These are phyloP conservation scores for Nematolebias whitei DNA, from an alignment of 2,113 vertebrate genomes.

Conservation along the genomic window DNA sequence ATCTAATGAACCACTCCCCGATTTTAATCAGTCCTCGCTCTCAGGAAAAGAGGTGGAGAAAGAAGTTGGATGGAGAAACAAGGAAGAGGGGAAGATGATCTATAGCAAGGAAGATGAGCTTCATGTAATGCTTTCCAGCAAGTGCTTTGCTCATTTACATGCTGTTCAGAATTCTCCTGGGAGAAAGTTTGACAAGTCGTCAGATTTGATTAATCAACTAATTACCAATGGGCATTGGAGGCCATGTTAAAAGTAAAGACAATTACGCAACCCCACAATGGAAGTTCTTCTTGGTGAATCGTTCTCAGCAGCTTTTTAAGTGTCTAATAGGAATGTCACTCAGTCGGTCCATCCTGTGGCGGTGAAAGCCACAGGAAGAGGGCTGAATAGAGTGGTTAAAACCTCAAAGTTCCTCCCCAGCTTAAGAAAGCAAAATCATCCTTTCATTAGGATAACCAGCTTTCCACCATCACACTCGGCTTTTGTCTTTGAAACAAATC, in stretches of 20 bases:
- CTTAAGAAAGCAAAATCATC: conserved; percentile 41
- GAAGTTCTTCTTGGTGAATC: conserved; percentile 38
- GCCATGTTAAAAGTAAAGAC: conserved; percentile 40
- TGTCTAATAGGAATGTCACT: conserved; percentile 40
- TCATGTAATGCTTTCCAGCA: conserved; percentile 19
- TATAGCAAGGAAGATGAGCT: conserved; percentile 26
- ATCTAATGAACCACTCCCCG: conserved; percentile 69
- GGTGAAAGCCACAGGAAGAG: conserved; percentile 48
- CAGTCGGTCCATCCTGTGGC: conserved; percentile 20
- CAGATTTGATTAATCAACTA: conserved; percentile 66
- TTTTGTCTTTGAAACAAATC: conserved; percentile 56
- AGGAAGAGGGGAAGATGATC: not conserved
- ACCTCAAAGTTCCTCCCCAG: conserved; percentile 57
- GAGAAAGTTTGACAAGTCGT: conserved; percentile 60
- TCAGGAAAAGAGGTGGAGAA: conserved; percentile 34
- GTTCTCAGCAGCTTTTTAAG: conserved; percentile 37
- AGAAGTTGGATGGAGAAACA: conserved; percentile 28
- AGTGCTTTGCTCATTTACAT: conserved; percentile 54
- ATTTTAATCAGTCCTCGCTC: conserved; percentile 67
- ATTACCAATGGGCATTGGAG: conserved; percentile 59
- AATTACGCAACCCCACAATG: conserved; percentile 43
- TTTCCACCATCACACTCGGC: conserved; percentile 47
- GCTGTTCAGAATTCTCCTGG: conserved; percentile 53
- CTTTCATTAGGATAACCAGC: conserved; percentile 74
- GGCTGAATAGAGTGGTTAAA: conserved; percentile 53